Percentiles rank a stretch among this genome's conserved stretches.
These are phyloP conservation scores for Ophion ventricosus DNA, from an alignment of 2,888 invertebrate genomes.

Conservation along the genomic window DNA sequence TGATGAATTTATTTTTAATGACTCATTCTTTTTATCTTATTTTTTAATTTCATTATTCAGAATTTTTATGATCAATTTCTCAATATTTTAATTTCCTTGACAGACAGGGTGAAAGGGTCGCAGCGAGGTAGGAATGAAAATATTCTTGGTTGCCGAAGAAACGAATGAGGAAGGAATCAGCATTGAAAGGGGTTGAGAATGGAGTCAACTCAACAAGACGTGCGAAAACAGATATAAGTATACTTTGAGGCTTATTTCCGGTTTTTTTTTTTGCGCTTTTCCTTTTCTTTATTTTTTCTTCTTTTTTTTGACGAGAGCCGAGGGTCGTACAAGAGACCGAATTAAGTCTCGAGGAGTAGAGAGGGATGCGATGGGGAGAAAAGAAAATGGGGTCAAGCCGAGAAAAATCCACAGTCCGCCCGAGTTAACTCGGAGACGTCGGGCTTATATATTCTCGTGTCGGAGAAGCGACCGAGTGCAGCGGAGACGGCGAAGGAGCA, in stretches of 20 bases:
- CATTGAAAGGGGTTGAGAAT: slow-evolving; percentile 13
- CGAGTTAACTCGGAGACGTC: slow-evolving; percentile 44
- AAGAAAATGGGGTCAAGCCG: slow-evolving; percentile 45
- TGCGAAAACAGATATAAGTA: slow-evolving; percentile 34
- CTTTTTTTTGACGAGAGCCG: slow-evolving; percentile 19
- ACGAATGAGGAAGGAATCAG: slow-evolving; percentile 26
- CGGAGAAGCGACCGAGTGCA: slow-evolving; percentile 3
- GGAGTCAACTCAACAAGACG: slow-evolving; percentile 20
- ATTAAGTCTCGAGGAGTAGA: slow-evolving; percentile 51
- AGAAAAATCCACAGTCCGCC: slow-evolving; percentile 52
- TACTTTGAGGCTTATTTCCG: slow-evolving; percentile 22
- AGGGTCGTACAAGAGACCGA: slow-evolving; percentile 45
- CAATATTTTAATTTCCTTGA: neutral
- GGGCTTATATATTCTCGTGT: slow-evolving; percentile 25
- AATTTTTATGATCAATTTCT: neutral
- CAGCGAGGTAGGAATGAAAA: neutral
- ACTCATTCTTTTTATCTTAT: too few species aligned
- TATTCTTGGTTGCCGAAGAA: neutral
- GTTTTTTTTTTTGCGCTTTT: slow-evolving; percentile 6
- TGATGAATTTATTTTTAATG: too few species aligned
- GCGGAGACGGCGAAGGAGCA: neutral
- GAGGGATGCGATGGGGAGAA: slow-evolving; percentile 24
- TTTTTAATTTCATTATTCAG: too few species aligned
- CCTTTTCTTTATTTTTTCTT: neutral
- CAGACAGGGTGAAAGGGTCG: neutral